Evolutionary conservation across 2,888 invertebrate species (phyloP), one percentile per base, ranked within the genome.

Genomic region (Nymphalis c-album): DNA sequence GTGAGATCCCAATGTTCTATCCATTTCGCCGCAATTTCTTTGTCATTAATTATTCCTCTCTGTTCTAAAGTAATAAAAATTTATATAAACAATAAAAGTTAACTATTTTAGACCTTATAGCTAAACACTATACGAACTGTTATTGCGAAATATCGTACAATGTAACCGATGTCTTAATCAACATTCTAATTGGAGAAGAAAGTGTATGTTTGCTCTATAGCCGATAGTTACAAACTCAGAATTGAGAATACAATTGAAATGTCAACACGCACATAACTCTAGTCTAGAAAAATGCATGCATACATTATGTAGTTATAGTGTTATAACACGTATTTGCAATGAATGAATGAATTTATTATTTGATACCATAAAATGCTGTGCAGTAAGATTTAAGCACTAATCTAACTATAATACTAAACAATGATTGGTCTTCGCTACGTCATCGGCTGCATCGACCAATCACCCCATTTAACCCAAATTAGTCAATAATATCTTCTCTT

Each of bases 161-260:
- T 47, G 50, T 50, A 50, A 48, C 61, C 48, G 31, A 61, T 63
- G 67, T 67, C 67, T 67, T 67, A 63, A 67, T 67, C 67, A 63
- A 67, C 63, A 60, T 53, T 67, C 62, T 67, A 63, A 67, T 67
- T 63, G 63, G 31, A 67, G 63, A 67, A 67, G 67, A 67, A 67
- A 67, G 67, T 63, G 31, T 48, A 17, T 63, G 45, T 63, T 59
- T 40, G 58, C 59, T 67, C 22, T 57, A 22, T 60, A 53, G 65
- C 8, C 53, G 47, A 55, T 65, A 65, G 53, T 60, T 65, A 60
- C 31, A 35, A 35, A 57, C 57, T 16, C 18, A 57, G 57, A 57
- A 8, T 31, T 57, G 35, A 18, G 48, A 48, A 57, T 8, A 53
- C 35, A 35, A 35, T 57, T 7, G 57, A 57, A 57, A n/a, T 57